Conservation (phyloP, 1,140 invertebrate species). For the Tetragnatha versicolor region DNA sequence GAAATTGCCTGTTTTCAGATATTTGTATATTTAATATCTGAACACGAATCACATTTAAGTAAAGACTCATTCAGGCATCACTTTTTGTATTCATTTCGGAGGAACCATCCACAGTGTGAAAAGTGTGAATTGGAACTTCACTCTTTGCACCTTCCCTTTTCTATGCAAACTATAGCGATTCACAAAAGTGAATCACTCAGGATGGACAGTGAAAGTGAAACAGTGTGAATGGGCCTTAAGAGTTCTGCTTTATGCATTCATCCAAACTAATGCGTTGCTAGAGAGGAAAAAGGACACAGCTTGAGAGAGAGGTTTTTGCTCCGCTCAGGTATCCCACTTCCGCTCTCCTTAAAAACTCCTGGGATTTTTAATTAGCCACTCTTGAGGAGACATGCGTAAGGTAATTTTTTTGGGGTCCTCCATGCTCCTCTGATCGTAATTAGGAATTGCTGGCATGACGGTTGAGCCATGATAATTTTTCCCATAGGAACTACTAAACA, state of each 20-base stretch:
- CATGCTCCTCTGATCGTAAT: constrained; percentile 36
- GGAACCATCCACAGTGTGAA: too few species aligned
- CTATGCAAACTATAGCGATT: too few species aligned
- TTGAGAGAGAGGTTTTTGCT: background rate
- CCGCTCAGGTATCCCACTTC: background rate
- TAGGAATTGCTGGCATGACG: constrained; percentile 32
- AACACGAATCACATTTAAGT: too few species aligned
- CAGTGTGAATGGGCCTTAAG: background rate
- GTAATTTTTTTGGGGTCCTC: constrained; percentile 22
- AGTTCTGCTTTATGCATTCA: constrained; percentile 12
- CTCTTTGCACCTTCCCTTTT: too few species aligned
- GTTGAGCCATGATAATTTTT: constrained; percentile 44
- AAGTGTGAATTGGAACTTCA: too few species aligned
- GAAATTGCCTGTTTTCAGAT: too few species aligned
- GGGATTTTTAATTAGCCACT: background rate
- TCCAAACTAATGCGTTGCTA: background rate
- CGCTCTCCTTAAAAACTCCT: background rate
- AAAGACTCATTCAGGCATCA: too few species aligned
- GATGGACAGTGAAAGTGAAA: too few species aligned
- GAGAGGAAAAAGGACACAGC: background rate
- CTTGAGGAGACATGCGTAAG: background rate
- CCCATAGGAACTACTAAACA: constrained; percentile 40
- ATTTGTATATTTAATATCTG: too few species aligned
- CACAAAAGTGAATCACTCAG: too few species aligned
- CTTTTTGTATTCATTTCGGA: too few species aligned